Evolutionary conservation across 2,113 vertebrate species (phyloP).

Genomic region (Microcebus jonahi): DNA sequence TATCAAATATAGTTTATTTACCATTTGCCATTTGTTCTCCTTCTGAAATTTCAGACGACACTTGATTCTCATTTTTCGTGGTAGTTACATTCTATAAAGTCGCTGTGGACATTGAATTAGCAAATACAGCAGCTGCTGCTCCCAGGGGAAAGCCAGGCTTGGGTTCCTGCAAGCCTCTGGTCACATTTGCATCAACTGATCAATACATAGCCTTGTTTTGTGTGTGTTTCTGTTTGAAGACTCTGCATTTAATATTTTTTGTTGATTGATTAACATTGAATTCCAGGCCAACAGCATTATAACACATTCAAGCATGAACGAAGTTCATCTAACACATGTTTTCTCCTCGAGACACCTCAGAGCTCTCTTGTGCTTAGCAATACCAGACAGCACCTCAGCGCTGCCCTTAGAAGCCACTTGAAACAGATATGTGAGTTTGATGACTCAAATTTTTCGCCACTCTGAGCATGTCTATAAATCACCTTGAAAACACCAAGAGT

Average conservation of each 20-base stretch:
- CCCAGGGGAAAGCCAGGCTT: neutral
- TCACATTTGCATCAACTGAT: neutral
- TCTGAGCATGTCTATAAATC: neutral
- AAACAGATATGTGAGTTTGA: neutral
- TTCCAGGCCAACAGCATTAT: neutral
- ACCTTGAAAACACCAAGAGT: neutral
- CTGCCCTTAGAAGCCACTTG: neutral
- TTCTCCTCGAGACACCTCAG: neutral
- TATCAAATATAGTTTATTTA: neutral
- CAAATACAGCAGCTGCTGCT: neutral
- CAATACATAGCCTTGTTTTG: neutral
- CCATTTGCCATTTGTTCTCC: neutral
- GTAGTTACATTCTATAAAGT: neutral
- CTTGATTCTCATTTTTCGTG: neutral
- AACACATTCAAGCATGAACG: neutral
- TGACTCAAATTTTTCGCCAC: neutral
- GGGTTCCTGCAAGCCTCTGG: neutral
- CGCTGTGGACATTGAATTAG: neutral
- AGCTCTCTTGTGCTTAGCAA: neutral
- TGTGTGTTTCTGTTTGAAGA: neutral
- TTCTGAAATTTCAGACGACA: neutral
- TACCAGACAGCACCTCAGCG: neutral
- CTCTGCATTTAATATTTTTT: neutral
- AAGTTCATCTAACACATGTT: neutral
- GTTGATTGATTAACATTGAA: neutral